These are phyloP conservation scores for Aptenodytes forsteri DNA, from an alignment of 2,113 vertebrate species.

Conservation along the genomic window DNA sequence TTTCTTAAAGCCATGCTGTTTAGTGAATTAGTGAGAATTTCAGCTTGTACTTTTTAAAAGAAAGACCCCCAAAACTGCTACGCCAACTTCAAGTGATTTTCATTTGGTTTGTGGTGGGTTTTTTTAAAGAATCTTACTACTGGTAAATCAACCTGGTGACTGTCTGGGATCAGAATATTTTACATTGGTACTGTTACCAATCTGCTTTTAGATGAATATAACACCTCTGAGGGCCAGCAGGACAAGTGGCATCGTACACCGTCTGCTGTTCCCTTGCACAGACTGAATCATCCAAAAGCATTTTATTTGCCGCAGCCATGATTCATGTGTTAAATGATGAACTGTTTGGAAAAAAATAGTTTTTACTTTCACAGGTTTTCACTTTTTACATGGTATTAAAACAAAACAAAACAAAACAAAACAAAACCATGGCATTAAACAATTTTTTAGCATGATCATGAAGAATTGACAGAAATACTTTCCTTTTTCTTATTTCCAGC, in stretches of 20 bases:
- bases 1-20: not conserved
- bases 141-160: not conserved
- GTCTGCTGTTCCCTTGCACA: not conserved
- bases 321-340: not conserved
- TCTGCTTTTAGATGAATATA: not conserved
- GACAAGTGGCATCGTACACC: not conserved
- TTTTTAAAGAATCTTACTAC: not conserved
- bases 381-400: not conserved
- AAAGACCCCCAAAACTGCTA: not conserved
- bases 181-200: not conserved
- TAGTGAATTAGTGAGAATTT: not conserved
- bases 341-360: not conserved
- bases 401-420: not conserved
- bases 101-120: not conserved
- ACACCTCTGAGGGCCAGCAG: not conserved
- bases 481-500: conserved; percentile 37
- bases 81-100: not conserved
- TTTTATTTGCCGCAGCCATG: not conserved
- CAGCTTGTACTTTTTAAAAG: not conserved
- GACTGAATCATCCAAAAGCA: not conserved
- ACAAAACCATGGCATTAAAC: not conserved
- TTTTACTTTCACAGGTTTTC: not conserved
- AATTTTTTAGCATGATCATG: conserved; percentile 5
- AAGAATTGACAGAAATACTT: conserved; percentile 35
- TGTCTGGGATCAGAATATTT: not conserved